These are phyloP conservation scores for Deilephila porcellus DNA, from an alignment of 2,888 invertebrate genomes.

Conservation along the genomic window DNA sequence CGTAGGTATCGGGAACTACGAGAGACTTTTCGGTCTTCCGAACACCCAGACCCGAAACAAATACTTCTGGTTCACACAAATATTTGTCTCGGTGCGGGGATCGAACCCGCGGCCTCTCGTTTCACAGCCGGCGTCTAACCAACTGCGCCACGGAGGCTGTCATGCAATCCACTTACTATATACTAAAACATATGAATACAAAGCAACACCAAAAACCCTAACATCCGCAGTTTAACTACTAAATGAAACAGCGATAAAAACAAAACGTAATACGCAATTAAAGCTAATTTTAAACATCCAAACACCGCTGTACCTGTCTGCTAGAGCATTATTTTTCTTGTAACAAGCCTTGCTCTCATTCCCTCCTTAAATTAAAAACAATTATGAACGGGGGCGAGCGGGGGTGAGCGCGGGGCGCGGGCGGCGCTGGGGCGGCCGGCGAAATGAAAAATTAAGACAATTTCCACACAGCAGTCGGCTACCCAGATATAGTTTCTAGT, in stretches of 20 bases:
- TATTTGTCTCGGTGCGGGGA: too few species aligned
- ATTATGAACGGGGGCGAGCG: constrained; percentile 65
- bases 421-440: constrained; percentile 56
- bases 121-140: too few species aligned
- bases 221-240: background rate
- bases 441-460: constrained; percentile 84
- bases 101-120: too few species aligned
- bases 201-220: too few species aligned
- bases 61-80: too few species aligned
- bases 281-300: constrained; percentile 38
- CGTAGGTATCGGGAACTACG: too few species aligned
- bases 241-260: constrained; percentile 28
- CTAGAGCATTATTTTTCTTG: constrained; percentile 64
- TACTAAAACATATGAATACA: too few species aligned
- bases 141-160: too few species aligned
- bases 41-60: too few species aligned
- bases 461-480: constrained; percentile 66
- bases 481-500: constrained; percentile 29
- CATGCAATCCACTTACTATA: too few species aligned
- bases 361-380: constrained; percentile 81
- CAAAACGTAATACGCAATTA: constrained; percentile 43
- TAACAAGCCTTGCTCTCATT: constrained; percentile 67
- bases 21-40: too few species aligned
- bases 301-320: constrained; percentile 44
- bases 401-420: constrained; percentile 42